These are phyloP conservation scores for Calonectris borealis DNA, from an alignment of 2,113 vertebrate species.

Conservation along the genomic window DNA sequence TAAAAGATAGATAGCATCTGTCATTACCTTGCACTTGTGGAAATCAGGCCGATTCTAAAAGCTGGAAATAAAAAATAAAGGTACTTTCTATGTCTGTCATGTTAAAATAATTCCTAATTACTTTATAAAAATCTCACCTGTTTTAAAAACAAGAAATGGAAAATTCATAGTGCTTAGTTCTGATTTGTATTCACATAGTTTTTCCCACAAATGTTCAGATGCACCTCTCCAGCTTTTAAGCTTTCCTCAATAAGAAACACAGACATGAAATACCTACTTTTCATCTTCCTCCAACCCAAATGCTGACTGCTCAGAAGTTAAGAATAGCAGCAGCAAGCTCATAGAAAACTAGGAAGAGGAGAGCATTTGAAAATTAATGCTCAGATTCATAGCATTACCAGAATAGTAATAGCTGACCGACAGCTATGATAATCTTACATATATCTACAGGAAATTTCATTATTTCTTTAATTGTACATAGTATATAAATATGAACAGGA, in stretches of 20 bases:
- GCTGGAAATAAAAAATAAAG: not conserved
- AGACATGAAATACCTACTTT: not conserved
- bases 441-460: not conserved
- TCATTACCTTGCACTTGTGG: not conserved
- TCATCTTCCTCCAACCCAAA: not conserved
- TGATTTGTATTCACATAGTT: not conserved
- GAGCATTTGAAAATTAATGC: not conserved
- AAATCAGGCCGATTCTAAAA: not conserved
- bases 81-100: not conserved
- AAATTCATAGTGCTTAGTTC: not conserved
- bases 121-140: not conserved
- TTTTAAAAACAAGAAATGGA: not conserved
- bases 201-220: not conserved
- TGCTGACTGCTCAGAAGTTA: not conserved
- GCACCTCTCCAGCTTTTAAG: not conserved
- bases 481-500: not conserved
- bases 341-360: not conserved
- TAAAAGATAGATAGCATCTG: not conserved
- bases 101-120: not conserved
- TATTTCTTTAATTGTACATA: not conserved
- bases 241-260: not conserved
- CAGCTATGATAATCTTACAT: not conserved
- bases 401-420: not conserved
- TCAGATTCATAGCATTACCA: not conserved
- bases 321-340: slow-evolving; percentile 1